Percentiles rank a stretch among this genome's conserved stretches.
Conservation (phyloP, 2,888 invertebrate genomes). For the Sarcophaga rosellei region DNA sequence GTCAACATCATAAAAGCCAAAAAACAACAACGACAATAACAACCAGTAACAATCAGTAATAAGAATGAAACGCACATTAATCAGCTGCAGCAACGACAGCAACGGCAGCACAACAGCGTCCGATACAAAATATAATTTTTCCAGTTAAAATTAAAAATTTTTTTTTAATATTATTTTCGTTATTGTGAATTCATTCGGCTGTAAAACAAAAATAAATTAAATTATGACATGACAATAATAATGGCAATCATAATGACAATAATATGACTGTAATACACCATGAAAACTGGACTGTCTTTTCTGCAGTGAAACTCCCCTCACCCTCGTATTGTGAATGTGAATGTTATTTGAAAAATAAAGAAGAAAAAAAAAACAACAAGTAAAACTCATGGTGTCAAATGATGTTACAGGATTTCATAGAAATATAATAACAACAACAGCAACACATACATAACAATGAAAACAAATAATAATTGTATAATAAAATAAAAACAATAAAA, state of each 20-base stretch:
- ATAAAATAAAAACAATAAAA: conserved; percentile 14
- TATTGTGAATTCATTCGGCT: conserved; percentile 48
- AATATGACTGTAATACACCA: conserved; percentile 52
- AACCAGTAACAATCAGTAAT: not conserved
- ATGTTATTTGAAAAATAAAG: not conserved
- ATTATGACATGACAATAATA: conserved; percentile 58
- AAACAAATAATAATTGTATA: conserved; percentile 21
- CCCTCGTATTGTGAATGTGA: not conserved
- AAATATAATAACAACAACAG: conserved; percentile 20
- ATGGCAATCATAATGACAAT: conserved; percentile 25
- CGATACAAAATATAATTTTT: conserved; percentile 36
- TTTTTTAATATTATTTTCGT: conserved; percentile 45
- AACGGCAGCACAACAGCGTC: conserved; percentile 12
- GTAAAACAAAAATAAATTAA: conserved; percentile 59
- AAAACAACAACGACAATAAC: not conserved
- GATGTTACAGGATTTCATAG: conserved; percentile 55
- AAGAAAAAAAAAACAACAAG: not conserved
- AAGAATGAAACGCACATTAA: conserved; percentile 26
- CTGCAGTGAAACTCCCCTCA: not conserved
- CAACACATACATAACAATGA: not conserved
- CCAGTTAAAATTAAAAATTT: conserved; percentile 58
- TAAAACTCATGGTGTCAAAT: conserved; percentile 21
- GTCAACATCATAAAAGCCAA: conserved; percentile 33
- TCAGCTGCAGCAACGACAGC: not conserved
- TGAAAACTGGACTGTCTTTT: not conserved